A percentile compares a stretch with the other conserved stretches of the same genome.
Conservation (phyloP, 2,888 invertebrate genomes). For the Argynnis bischoffii region DNA sequence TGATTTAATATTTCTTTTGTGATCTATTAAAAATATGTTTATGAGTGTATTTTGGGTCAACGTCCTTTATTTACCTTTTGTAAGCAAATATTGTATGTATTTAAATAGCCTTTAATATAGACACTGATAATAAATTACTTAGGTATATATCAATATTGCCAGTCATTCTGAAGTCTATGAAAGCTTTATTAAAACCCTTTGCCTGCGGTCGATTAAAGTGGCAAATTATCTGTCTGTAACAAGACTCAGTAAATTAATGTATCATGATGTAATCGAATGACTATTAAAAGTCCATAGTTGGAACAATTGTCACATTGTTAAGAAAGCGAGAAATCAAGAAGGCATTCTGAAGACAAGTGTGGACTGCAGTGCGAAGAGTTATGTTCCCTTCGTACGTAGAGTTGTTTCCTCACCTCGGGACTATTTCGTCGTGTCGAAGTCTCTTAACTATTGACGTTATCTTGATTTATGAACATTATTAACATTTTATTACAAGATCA, state of each 20-base stretch:
- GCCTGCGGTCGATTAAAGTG: conserved; percentile 13
- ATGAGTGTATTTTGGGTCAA: too few species aligned
- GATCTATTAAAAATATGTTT: too few species aligned
- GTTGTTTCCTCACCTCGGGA: conserved; percentile 66
- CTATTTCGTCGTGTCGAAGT: conserved; percentile 70
- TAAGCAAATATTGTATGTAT: neutral
- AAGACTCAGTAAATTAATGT: conserved; percentile 1
- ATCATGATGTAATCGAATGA: conserved; percentile 10
- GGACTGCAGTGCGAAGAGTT: conserved; percentile 29
- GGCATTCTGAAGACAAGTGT: conserved; percentile 14
- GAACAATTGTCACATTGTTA: conserved; percentile 3
- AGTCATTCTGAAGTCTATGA: conserved; percentile 1
- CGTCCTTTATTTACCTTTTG: neutral
- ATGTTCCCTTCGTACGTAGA: conserved; percentile 44
- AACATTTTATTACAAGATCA: conserved; percentile 75
- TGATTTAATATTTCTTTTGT: too few species aligned
- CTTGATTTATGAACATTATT: conserved; percentile 78
- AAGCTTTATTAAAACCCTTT: conserved; percentile 13
- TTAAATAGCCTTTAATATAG: neutral
- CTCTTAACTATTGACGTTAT: conserved; percentile 75
- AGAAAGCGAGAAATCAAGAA: conserved; percentile 26
- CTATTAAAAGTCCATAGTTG: neutral
- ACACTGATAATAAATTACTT: neutral
- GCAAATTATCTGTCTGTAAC: conserved; percentile 18
- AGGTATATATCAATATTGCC: conserved; percentile 17